Base-by-base conservation (phyloP, 2,797 vertebrate genomes). In the Crenuchus spilurus region DNA sequence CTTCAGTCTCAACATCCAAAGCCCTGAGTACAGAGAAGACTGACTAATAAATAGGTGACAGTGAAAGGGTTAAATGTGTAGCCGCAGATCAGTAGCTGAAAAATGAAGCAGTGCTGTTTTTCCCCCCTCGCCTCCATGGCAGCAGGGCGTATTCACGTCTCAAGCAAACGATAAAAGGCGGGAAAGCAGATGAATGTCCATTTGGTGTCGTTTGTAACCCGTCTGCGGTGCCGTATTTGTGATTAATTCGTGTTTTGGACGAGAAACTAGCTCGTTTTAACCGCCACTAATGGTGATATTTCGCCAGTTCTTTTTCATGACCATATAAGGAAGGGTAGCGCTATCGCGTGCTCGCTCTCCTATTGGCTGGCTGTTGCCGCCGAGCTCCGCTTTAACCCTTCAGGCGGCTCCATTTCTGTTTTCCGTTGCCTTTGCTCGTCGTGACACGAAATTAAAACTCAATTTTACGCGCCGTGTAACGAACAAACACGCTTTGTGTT, bases 241-340 rank as follows among this genome's bases (percentile, higher is more conserved):
- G 24, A 16, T 51, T 61, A 42, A 13, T 13, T 33, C 6, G n/a
- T 0, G 61, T 2, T 35, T 30, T 16, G 4, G 10, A 14, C 26
- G 22, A 69, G 2, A 46, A 60, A 20, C 13, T 42, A n/a, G 42
- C 18, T 14, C 10, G 22, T 64, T 76, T 65, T 77, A 82, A 52
- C 30, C 42, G 26, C 18, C 71, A 49, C 5, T 71, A 74, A 28
- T 1, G 6, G 80, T 31, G 52, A 65, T 79, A 90, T 90, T 89
- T 84, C 31, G 66, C 49, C 54, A 70, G 81, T 83, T 91, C 89
- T 82, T 75, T 68, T 85, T 82, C 84, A 90, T 94, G 88, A 78
- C 93, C 93, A 88, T 93, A 93, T 94, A 94, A 88, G 92, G 93
- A 89, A 88, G 85, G 88, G 90, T 88, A 88, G 88, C 80, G 86